Conservation (phyloP, 2,113 vertebrate species). For the Cynoglossus semilaevis region DNA sequence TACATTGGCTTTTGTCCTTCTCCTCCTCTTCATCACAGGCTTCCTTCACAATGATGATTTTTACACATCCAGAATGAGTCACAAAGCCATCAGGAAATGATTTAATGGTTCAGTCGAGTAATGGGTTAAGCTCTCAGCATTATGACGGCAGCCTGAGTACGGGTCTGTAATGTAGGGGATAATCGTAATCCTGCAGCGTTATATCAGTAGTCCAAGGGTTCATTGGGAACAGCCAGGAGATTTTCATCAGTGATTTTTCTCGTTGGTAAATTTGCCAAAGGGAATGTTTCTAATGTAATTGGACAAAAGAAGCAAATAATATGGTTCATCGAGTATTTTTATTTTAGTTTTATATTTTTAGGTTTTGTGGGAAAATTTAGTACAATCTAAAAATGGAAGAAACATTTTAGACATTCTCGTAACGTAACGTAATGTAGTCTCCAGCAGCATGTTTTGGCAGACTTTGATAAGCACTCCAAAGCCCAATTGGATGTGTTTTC, state of each 20-base stretch:
- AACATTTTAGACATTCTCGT: no score
- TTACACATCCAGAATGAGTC: conserved; percentile 38
- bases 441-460: no score
- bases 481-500: no score
- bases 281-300: conserved; percentile 21
- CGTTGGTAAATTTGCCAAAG: conserved; percentile 35
- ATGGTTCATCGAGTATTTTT: no score
- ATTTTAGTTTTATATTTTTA: no score
- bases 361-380: no score
- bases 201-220: conserved; percentile 68
- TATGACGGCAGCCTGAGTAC: conserved; percentile 51
- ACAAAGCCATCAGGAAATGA: conserved; percentile 48
- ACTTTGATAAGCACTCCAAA: no score
- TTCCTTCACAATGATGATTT: conserved; percentile 17
- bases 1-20: conserved; percentile 18
- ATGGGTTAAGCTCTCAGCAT: conserved; percentile 71
- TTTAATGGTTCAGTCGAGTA: conserved; percentile 66
- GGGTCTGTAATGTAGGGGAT: conserved; percentile 66
- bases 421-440: no score
- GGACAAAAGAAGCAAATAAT: not conserved
- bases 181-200: conserved; percentile 69
- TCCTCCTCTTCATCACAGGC: not conserved
- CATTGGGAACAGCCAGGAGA: conserved; percentile 53
- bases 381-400: no score
- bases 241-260: conserved; percentile 49